phyloP scores from a whole-genome alignment of 2,113 vertebrate species.

The Bostrychus sinensis region DNA sequence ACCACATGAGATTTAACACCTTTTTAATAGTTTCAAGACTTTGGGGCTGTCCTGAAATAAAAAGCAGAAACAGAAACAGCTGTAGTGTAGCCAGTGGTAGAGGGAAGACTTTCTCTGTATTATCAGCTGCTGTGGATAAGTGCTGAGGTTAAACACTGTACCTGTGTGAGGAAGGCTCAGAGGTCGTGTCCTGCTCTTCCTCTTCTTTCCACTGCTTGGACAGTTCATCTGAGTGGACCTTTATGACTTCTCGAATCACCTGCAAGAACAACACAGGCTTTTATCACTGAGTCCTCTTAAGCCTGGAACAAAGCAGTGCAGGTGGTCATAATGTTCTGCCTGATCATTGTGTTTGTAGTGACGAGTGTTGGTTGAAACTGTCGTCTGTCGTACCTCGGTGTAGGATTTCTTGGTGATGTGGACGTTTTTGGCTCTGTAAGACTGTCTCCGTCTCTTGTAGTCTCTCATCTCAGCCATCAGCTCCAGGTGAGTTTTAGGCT shows the following conservation, averaged over 20 bases:
- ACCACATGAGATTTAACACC: no score
- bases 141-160: no score
- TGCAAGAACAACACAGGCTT: slow-evolving; percentile 42
- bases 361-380: background rate
- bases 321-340: no score
- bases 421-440: slow-evolving; percentile 97
- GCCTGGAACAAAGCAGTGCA: no score
- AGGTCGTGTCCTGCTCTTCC: slow-evolving; percentile 39
- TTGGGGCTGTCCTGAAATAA: no score
- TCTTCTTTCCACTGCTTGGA: slow-evolving; percentile 86
- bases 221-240: slow-evolving; percentile 93
- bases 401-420: slow-evolving; percentile 99
- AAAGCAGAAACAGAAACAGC: no score
- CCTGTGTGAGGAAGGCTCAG: slow-evolving; percentile 77
- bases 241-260: slow-evolving; percentile 96
- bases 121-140: no score
- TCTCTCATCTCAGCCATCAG: slow-evolving; percentile 98
- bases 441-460: slow-evolving; percentile 95
- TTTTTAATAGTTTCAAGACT: no score
- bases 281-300: no score
- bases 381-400: slow-evolving; percentile 83
- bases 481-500: slow-evolving; percentile 96
- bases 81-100: no score
- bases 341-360: no score
- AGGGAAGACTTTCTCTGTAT: no score